Conservation (phyloP, 2,797 vertebrate species). For the Acestrorhynchus altus region DNA sequence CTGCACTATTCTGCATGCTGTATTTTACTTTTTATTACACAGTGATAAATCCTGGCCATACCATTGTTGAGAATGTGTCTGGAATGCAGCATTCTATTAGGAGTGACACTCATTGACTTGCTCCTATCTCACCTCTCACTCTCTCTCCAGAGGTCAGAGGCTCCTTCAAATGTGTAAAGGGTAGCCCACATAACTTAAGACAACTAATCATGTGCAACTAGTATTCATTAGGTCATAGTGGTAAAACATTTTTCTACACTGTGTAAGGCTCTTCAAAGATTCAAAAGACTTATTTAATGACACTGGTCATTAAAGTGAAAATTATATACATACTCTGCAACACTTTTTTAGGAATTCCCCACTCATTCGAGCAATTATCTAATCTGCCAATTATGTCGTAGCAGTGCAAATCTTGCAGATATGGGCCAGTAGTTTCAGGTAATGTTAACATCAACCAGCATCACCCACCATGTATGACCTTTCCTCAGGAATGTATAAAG, state of each 20-base stretch:
- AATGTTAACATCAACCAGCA: no score
- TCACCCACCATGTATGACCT: no score
- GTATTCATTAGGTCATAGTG: not conserved
- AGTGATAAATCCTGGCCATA: slow-evolving; percentile 56
- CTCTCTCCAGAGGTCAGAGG: not conserved
- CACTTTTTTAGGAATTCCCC: no score
- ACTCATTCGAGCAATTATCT: no score
- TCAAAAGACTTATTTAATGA: not conserved
- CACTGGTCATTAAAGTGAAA: not conserved
- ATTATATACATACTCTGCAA: not conserved
- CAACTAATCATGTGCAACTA: not conserved
- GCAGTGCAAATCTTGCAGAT: no score
- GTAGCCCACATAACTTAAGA: not conserved
- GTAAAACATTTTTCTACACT: not conserved
- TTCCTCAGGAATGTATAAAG: no score
- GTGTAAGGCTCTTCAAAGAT: not conserved
- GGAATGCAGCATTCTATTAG: not conserved
- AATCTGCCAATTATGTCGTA: no score
- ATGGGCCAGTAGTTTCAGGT: no score
- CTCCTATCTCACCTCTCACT: not conserved
- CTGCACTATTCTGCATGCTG: slow-evolving; percentile 21
- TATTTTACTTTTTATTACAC: slow-evolving; percentile 44
- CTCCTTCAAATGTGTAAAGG: not conserved
- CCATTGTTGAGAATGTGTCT: slow-evolving; percentile 7
- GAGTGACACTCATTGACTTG: slow-evolving; percentile 10